Evolutionary conservation across 2,113 vertebrate genomes (phyloP), one percentile per base, ranked within the genome.

Genomic region (Eublepharis macularius): DNA sequence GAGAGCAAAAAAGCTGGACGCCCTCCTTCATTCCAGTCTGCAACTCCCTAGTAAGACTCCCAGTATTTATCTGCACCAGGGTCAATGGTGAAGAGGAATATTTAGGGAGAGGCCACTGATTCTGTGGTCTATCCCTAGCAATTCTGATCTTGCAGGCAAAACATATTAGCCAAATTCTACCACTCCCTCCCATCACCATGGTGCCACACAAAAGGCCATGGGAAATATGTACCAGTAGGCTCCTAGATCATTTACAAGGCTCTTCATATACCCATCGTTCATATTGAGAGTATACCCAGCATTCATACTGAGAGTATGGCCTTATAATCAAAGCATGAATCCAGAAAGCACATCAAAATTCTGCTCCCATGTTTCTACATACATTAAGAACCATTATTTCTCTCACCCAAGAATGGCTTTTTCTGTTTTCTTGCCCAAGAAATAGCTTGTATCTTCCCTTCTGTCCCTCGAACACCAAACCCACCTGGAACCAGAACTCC

Each of bases 381-480:
- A 63, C 26, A 29, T 39, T 17, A n/a, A 70, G 2, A 39, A 13
- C 54, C 4, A 1, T 41, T 41, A 4, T 26, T 43, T 4, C 90
- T 34, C 93, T 92, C 95, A 99, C 98, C 98, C 91, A 99, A 92
- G 84, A 98, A 99, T 11, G 98, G 98, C 74, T 98, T 99, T 85
- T 97, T 99, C 96, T 99, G 98, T 89, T 97, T 99, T 45, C 98
- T 97, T 77, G 98, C 98, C 98, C 98, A 99, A 92, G 94, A 95
- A 91, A 99, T 99, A 51, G 98, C 98, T 39, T 98, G 97, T 90
- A 99, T 98, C 96, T 99, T 99, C 83, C 98, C 98, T 94, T 99
- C 98, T 2, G 98, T 99, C 80, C 98, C 98, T 90, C 98, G 95
- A 89, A 99, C 97, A 66, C 98, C 98, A 88, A 99, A 99, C 66